A percentile compares a stretch with the other conserved stretches of the same genome.
Conservation (phyloP, 92 coral and sea anemone species). For the Umimayanthus kanabou region DNA sequence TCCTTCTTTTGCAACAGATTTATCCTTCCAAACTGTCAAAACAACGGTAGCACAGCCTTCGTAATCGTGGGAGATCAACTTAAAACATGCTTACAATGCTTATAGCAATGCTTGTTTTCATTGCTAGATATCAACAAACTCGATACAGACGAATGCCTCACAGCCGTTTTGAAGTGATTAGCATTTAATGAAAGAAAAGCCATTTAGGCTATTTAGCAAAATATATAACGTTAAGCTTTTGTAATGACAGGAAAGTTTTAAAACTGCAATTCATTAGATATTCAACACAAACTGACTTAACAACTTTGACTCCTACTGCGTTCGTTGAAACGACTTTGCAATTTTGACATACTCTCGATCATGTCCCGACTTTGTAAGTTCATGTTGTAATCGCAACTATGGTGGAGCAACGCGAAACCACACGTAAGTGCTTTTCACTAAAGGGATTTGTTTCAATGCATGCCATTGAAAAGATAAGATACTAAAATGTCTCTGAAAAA, state of each 20-base stretch:
- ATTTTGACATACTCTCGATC: background rate
- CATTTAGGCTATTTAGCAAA: conserved; percentile 21
- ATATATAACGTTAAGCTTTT: background rate
- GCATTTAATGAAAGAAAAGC: conserved; percentile 15
- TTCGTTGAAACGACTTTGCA: background rate
- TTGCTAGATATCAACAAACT: conserved; percentile 29
- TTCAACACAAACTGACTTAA: background rate
- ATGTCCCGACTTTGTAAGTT: background rate
- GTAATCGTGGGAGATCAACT: conserved; percentile 37
- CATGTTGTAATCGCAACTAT: background rate
- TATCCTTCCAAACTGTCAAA: background rate
- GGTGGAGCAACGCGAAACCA: background rate
- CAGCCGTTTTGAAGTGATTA: conserved; percentile 26
- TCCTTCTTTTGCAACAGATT: background rate
- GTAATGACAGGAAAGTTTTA: background rate
- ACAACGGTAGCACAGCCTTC: background rate
- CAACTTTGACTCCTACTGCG: conserved; percentile 18
- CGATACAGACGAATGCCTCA: conserved; percentile 25
- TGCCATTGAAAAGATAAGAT: background rate
- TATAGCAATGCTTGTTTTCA: conserved; percentile 15
- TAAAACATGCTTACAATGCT: conserved; percentile 28
- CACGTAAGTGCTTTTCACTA: background rate
- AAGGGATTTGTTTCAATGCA: background rate
- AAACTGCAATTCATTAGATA: conserved; percentile 1
- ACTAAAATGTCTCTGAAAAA: background rate